Evolutionary conservation across 2,888 invertebrate genomes (phyloP).

Genomic region (Scaptomyza flava): DNA sequence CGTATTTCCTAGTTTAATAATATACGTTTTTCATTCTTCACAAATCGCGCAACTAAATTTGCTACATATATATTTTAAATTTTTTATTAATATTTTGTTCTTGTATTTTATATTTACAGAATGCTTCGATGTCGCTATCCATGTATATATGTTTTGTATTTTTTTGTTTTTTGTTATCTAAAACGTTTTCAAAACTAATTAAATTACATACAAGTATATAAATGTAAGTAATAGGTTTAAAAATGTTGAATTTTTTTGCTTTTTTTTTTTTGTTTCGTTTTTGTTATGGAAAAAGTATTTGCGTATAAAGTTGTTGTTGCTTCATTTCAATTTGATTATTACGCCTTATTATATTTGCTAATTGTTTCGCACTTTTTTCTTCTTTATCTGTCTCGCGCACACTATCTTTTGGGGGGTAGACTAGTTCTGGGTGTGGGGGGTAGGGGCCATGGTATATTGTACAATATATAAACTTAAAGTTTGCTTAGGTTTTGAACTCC

Average conservation of each 20-base stretch:
- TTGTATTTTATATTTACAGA: conserved; percentile 73
- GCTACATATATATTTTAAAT: conserved; percentile 26
- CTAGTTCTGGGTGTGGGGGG: conserved; percentile 2
- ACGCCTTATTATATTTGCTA: conserved; percentile 65
- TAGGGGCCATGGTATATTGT: conserved; percentile 11
- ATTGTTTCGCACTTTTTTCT: conserved; percentile 51
- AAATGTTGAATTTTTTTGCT: conserved; percentile 58
- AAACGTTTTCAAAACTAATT: conserved; percentile 78
- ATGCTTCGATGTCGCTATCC: conserved; percentile 78
- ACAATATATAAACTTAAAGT: conserved; percentile 37
- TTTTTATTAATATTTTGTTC: conserved; percentile 24
- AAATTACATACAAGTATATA: conserved; percentile 69
- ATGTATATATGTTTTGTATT: conserved; percentile 16
- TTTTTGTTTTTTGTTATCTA: conserved; percentile 56
- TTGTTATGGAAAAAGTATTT: conserved; percentile 70
- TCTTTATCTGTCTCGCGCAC: conserved; percentile 33
- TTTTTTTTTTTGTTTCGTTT: conserved; percentile 23
- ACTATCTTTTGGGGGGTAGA: conserved; percentile 8
- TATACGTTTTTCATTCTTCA: conserved; percentile 17
- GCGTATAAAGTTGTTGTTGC: conserved; percentile 49
- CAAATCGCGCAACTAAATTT: conserved; percentile 48
- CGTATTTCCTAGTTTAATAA: conserved; percentile 33
- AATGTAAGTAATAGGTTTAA: conserved; percentile 78
- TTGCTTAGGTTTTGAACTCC: background rate
- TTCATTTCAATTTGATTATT: conserved; percentile 71